Evolutionary conservation across 2,797 vertebrate genomes (phyloP), one percentile per base, ranked within the genome.

Genomic region (Anguilla pacifica): DNA sequence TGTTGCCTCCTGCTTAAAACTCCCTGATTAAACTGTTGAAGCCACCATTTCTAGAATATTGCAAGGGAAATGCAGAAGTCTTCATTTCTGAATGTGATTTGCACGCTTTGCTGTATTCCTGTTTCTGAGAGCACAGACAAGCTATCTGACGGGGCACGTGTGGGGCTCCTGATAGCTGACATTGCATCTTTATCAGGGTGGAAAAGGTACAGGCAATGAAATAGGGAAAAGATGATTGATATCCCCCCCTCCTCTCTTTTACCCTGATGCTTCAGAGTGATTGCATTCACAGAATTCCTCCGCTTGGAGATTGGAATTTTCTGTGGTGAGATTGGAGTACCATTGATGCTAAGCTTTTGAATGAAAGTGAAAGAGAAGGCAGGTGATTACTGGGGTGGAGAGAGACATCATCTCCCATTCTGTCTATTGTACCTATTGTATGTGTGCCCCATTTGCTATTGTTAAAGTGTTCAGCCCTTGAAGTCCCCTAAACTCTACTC

Each of bases 311-410:
- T 90, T 87, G 87, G 39, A 82, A 77, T 61, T 59, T 82, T 82
- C 28, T 83, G 46, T 81, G 86, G 89, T 79, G 74, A 91, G 90
- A 87, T 86, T 85, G 35, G 49, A 90, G 85, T 89, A 86, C 86
- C 81, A 90, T 87, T 77, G 88, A 61, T 72, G 90, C 87, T 87
- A 70, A 82, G 87, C 90, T 90, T 83, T 61, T 82, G 72, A 86
- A 88, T 89, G 88, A 91, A 88, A 84, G 86, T 81, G 49, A 88
- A 89, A 88, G 53, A 90, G 90, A 92, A 86, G 59, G 51, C 89
- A 87, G 46, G 59, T 39, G 51, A 89, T 90, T 88, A 85, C 83
- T 86, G 86, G 87, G 88, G 88, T 84, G 86, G 88, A 85, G 11
- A 81, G 79, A 87, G 87, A 13, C 51, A 35, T 35, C 83, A 19